phyloP scores from a whole-genome alignment of 2,113 vertebrate species.

The Lophura nycthemera region DNA sequence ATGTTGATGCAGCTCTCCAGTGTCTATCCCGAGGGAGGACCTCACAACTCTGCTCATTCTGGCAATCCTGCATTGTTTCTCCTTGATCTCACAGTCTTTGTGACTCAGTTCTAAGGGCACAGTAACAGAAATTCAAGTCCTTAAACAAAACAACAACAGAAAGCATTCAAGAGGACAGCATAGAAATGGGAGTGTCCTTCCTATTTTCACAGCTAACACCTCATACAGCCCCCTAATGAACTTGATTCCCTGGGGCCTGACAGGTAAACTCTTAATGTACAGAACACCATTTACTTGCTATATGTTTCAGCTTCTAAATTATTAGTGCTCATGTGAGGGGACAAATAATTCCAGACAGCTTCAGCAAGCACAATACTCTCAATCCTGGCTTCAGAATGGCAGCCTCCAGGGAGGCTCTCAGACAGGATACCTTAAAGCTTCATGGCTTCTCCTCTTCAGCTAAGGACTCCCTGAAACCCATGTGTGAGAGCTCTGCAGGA shows the following conservation, averaged over 20 bases:
- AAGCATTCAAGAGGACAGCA: neutral
- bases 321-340: neutral
- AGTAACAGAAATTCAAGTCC: neutral
- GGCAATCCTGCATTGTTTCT: neutral
- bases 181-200: neutral
- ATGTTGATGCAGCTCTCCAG: fast-evolving
- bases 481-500: neutral
- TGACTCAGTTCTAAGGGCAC: neutral
- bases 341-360: neutral
- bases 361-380: neutral
- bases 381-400: neutral
- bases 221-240: neutral
- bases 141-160: neutral
- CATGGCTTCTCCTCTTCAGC: neutral
- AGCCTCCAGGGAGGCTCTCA: neutral
- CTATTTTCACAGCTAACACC: neutral
- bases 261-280: neutral
- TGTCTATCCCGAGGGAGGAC: neutral
- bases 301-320: neutral
- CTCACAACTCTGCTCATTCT: fast-evolving
- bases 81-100: neutral
- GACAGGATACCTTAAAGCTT: neutral
- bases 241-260: neutral
- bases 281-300: neutral
- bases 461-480: neutral